A percentile compares a stretch with the other conserved stretches of the same genome.
Evolutionary conservation across 30 jellyfish, hydroid and myxozoan species (phyloP).

Genomic region (Pseudorhiza aurosa): DNA sequence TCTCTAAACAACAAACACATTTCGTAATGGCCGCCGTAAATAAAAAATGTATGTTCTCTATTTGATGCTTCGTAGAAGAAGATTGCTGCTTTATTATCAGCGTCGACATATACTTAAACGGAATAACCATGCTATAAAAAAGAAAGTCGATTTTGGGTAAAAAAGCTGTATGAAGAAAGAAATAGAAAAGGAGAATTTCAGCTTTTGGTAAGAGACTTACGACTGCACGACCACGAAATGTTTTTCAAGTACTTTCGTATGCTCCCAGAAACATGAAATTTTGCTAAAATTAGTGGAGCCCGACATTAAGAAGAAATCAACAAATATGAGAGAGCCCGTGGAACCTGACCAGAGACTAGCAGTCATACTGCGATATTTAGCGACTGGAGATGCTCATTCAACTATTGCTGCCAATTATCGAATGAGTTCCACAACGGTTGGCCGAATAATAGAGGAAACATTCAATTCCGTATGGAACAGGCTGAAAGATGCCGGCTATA

Average conservation of each 20-base stretch:
- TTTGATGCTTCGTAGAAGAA: too few species aligned
- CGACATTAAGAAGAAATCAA: too few species aligned
- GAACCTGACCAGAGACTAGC: not conserved
- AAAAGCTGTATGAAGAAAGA: constrained; percentile 5
- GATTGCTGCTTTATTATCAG: too few species aligned
- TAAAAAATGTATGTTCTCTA: too few species aligned
- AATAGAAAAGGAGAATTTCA: constrained; percentile 17
- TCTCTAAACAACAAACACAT: too few species aligned
- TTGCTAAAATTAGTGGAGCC: not conserved
- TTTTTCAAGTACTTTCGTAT: constrained; percentile 29
- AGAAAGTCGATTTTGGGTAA: constrained; percentile 30
- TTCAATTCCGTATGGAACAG: constrained; percentile 42
- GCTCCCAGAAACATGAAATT: constrained; percentile 2
- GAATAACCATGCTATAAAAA: too few species aligned
- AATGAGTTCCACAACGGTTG: constrained; percentile 40
- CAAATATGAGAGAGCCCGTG: constrained; percentile 16
- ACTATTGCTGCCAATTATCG: constrained; percentile 52
- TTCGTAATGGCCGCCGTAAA: too few species aligned
- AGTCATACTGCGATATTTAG: not conserved
- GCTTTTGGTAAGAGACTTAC: constrained; percentile 13
- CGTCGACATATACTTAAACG: too few species aligned
- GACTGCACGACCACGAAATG: constrained; percentile 6
- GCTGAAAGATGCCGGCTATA: constrained; percentile 7
- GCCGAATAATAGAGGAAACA: constrained; percentile 36
- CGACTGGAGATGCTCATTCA: constrained; percentile 21